A percentile compares a stretch with the other conserved stretches of the same genome.
Conservation (phyloP, 2,113 vertebrate genomes). For the Clarias macrocephalus region DNA sequence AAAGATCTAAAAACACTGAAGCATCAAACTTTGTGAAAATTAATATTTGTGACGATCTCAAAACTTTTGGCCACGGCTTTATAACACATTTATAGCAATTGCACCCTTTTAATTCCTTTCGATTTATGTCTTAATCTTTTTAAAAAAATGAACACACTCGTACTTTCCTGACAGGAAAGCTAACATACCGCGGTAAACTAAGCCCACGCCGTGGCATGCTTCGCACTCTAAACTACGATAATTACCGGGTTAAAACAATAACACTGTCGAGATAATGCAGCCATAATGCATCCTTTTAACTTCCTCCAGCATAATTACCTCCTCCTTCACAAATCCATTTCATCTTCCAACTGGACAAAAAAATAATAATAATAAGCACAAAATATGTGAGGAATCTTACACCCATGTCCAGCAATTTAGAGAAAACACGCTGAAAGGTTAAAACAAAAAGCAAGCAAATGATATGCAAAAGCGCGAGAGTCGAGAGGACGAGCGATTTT, state of each 20-base stretch:
- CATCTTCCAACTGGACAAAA: conserved; percentile 1
- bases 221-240: background rate
- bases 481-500: conserved; percentile 1
- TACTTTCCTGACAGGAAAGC: background rate
- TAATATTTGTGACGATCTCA: too few relatives aligned
- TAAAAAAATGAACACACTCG: too few relatives aligned
- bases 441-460: background rate
- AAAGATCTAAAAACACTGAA: too few relatives aligned
- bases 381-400: background rate
- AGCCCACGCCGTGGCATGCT: background rate
- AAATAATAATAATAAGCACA: conserved; percentile 3
- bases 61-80: too few relatives aligned
- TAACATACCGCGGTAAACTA: background rate
- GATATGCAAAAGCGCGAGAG: background rate
- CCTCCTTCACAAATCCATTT: conserved; percentile 16
- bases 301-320: background rate
- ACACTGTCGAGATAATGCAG: conserved; percentile 5
- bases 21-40: too few relatives aligned
- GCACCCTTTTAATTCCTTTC: background rate
- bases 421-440: background rate
- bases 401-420: background rate
- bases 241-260: conserved; percentile 20
- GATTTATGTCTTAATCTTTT: background rate
- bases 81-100: background rate
- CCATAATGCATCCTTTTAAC: conserved; percentile 29